Evolutionary conservation across 2,797 vertebrate genomes (phyloP), one percentile per base, ranked within the genome.

Genomic region (Sternotherus odoratus): DNA sequence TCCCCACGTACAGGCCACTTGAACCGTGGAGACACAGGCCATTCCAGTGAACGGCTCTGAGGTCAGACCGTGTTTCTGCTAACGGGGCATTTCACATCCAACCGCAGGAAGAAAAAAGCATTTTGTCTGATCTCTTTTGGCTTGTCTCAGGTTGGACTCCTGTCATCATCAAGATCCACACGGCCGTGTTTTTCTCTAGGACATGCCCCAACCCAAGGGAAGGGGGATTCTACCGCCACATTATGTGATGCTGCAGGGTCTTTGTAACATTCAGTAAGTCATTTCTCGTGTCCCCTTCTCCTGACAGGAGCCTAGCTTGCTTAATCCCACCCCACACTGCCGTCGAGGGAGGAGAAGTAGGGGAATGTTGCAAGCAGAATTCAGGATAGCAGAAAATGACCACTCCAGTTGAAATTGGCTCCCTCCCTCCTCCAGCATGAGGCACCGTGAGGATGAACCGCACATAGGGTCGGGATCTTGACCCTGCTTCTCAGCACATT

Each of bases 111-210:
- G 51, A 39, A 39, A 85, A n/a, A 0, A 21, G 51, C 10, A 2
- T 57, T 91, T 72, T 26, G 43, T 9, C 48, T 57, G n/a, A 63
- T 3, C 1, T 43, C 57, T 75, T 23, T 3, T 43, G 5, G 84
- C 84, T 94, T 89, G 79, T 94, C 87, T 91, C 81, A 82, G 87
- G n/a, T n/a, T n/a, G n/a, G n/a, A n/a, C n/a, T n/a, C n/a, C n/a
- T n/a, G n/a, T n/a, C n/a, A n/a, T n/a, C n/a, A n/a, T n/a, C n/a
- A 77, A 94, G 49, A 48, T 80, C 66, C 1, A 79, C 0, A 39
- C 69, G 90, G 88, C 81, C 1, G 1, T 80, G 92, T 78, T 85
- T 78, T 17, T 26, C 72, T 82, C 88, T 89, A 74, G 74, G 39
- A 56, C 13, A 49, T 0, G 17, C 26, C 12, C 7, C 19, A 23